phyloP scores from a whole-genome alignment of 2,113 vertebrate species.

The Tamias sibiricus region DNA sequence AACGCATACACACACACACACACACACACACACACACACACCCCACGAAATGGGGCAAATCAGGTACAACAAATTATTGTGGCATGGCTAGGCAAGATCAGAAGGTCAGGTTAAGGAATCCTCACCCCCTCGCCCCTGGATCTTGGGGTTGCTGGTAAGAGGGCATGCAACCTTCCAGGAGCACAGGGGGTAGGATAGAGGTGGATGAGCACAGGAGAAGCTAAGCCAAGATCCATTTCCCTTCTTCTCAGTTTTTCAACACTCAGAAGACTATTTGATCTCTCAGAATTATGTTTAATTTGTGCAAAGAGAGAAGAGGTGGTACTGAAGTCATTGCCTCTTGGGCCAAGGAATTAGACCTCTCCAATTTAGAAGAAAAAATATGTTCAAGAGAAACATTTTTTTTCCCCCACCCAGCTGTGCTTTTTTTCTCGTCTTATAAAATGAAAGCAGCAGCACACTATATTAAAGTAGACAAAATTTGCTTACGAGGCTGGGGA shows the following conservation, averaged over 20 bases:
- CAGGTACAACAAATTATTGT: background rate
- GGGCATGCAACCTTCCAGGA: background rate
- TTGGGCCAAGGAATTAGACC: background rate
- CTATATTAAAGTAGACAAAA: no score
- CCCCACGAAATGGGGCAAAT: background rate
- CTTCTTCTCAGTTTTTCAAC: background rate
- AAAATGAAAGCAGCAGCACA: no score
- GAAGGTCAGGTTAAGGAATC: background rate
- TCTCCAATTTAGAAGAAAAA: background rate
- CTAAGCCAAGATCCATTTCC: background rate
- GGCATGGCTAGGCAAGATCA: rapidly evolving
- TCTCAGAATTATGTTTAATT: background rate
- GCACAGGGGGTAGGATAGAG: background rate
- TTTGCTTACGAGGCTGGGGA: no score
- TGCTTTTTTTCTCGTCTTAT: no score
- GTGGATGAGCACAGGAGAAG: background rate
- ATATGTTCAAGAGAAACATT: background rate
- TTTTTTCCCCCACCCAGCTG: background rate
- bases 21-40: background rate
- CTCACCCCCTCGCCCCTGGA: no score
- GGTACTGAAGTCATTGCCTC: background rate
- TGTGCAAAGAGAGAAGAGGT: background rate
- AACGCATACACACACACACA: background rate
- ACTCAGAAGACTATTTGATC: background rate
- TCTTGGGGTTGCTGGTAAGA: background rate